Evolutionary conservation across 2,888 invertebrate genomes (phyloP), one percentile per base, ranked within the genome.

Genomic region (Drosophila paranaensis): DNA sequence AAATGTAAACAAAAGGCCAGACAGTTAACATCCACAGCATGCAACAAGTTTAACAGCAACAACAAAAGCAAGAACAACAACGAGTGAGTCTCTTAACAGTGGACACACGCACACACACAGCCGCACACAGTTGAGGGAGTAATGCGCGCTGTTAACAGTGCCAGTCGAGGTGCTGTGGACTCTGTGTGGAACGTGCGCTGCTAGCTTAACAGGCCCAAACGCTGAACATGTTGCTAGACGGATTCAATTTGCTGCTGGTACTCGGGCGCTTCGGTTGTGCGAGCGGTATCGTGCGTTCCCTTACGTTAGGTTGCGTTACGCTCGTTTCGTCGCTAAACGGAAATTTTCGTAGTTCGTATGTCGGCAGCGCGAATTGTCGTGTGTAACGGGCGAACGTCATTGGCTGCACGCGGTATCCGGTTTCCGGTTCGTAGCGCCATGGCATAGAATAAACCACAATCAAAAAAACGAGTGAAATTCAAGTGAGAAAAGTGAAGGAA

Each of bases 201-300:
- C 37, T 53, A 58, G 60, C 60, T 77, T 76, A 64, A 69, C 74
- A 77, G 69, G 25, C 16, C 50, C 39, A 54, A 46, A 67, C 51
- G 54, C 40, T 53, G 37, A 30, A 58, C 45, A 60, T 70, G 50
- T 56, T 55, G 42, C 71, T 70, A 39, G 35, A 6, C 16, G 58
- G 33, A 56, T 69, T 77, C 75, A 77, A 79, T 77, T 79, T 71
- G 77, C 79, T 77, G 70, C 77, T 77, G 79, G 35, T 75, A 54
- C 60, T 77, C 77, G 79, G 75, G 74, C 79, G 77, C 77, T 79
- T 82, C 88, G 77, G 83, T 83, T 90, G 81, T 88, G 83, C 89
- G 85, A 83, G 72, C 83, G 88, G 84, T 81, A 0, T 91, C 86
- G 90, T 87, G 62, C 67, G 73, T 69, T 48, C 51, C 50, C 50